These are phyloP conservation scores for Myzus persicae DNA, from an alignment of 1,140 invertebrate genomes.

Conservation along the genomic window DNA sequence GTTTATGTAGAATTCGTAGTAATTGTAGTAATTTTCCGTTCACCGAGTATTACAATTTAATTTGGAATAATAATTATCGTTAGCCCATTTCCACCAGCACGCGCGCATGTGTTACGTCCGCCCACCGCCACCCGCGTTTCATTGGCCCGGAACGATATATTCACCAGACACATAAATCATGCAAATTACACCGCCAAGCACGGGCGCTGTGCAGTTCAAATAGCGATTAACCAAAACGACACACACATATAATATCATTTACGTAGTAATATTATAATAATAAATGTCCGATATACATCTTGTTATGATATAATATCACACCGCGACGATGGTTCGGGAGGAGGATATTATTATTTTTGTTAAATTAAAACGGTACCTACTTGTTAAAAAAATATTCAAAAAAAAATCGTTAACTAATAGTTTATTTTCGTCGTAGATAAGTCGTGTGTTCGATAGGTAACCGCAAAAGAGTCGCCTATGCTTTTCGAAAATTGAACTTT, in stretches of 20 bases:
- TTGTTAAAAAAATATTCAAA: neutral
- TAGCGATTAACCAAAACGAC: conserved; percentile 30
- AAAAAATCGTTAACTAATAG: neutral
- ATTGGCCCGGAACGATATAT: conserved; percentile 4
- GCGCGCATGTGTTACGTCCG: conserved; percentile 25
- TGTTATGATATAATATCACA: neutral
- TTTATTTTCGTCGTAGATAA: neutral
- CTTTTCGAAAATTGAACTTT: neutral
- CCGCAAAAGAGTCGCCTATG: neutral
- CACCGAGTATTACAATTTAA: neutral
- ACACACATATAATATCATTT: neutral
- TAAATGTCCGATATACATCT: conserved; percentile 5
- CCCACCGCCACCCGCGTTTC: neutral
- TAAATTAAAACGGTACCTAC: neutral
- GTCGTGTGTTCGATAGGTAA: neutral
- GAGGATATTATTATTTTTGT: neutral
- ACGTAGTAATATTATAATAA: neutral
- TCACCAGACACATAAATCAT: conserved; percentile 42
- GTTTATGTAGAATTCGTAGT: neutral
- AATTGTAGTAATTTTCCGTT: conserved; percentile 17
- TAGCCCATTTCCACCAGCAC: neutral
- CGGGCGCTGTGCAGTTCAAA: neutral
- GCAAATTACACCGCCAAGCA: conserved; percentile 22
- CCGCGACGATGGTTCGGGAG: too few species aligned
- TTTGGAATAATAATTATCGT: conserved; percentile 48